Evolutionary conservation across 2,113 vertebrate genomes (phyloP).

Genomic region (Cygnus atratus): DNA sequence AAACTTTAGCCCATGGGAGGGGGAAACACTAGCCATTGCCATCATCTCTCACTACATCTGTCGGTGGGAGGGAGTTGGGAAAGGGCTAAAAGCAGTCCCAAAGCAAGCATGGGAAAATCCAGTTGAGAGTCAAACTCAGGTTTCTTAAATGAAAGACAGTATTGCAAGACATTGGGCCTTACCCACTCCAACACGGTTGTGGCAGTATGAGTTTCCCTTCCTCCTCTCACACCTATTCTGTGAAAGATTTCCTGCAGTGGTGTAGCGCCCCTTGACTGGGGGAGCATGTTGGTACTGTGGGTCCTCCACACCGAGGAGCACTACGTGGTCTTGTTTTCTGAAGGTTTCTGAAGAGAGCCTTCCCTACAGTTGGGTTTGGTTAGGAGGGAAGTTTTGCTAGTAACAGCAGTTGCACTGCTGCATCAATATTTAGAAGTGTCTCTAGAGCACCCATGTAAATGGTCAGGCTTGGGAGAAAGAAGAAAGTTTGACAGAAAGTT

Average conservation of each 20-base stretch:
- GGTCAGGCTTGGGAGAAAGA: background rate
- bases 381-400: background rate
- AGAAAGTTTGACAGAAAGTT: background rate
- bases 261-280: background rate
- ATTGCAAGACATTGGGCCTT: background rate
- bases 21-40: background rate
- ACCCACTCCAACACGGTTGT: background rate
- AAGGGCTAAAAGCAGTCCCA: background rate
- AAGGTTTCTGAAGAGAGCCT: constrained; percentile 29
- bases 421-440: background rate
- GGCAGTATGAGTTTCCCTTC: background rate
- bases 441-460: background rate
- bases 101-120: constrained; percentile 17
- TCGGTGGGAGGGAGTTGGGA: background rate
- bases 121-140: constrained; percentile 52
- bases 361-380: background rate
- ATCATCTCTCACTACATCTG: background rate
- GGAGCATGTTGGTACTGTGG: background rate
- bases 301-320: background rate
- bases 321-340: background rate
- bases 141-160: constrained; percentile 17
- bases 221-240: background rate
- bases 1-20: background rate
- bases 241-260: background rate
- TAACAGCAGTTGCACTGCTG: background rate